Percentiles rank a stretch among this genome's conserved stretches.
Conservation (phyloP, 2,113 vertebrate genomes). For the Mobula birostris region DNA sequence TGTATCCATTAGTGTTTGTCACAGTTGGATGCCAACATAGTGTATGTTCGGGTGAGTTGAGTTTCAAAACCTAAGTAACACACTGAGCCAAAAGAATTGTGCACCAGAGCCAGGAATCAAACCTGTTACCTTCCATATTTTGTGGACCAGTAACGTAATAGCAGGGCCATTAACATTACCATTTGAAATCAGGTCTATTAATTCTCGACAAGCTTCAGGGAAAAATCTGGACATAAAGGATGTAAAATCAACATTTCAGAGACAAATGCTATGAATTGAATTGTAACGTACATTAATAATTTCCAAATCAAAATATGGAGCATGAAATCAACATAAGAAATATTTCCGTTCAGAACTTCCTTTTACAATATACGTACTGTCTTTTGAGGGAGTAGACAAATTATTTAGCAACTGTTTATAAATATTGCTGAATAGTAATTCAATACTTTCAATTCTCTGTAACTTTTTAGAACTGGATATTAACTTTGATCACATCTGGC, state of each 20-base stretch:
- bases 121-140: neutral
- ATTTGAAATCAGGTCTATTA: too few relatives aligned
- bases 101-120: neutral
- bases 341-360: neutral
- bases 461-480: slow-evolving; percentile 76
- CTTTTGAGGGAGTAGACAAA: neutral
- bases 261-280: neutral
- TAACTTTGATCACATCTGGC: slow-evolving; percentile 98
- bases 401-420: neutral
- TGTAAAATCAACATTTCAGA: neutral
- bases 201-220: neutral
- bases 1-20: neutral
- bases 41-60: neutral
- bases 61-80: neutral
- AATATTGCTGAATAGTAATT: neutral
- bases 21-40: neutral
- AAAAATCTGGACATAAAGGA: neutral
- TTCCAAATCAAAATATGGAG: neutral
- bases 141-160: neutral
- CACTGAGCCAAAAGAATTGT: neutral
- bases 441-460: neutral
- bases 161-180: too few relatives aligned
- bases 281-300: neutral
- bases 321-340: too few relatives aligned
- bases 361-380: neutral